Base-by-base conservation (phyloP, 1,140 invertebrate genomes). In the Aphaenogaster rudis region DNA sequence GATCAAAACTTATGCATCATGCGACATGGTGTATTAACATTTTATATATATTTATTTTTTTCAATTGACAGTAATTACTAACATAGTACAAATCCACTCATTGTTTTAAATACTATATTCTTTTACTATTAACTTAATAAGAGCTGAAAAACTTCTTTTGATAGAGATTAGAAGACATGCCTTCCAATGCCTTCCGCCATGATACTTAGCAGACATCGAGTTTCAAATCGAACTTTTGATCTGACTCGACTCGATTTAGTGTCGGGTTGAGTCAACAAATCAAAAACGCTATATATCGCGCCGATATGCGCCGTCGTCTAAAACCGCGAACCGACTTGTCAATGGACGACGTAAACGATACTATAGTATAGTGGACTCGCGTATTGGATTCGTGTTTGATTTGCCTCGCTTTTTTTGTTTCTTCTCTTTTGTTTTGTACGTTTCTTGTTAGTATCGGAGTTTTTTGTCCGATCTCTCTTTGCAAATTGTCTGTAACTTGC, bases 301-400 rank as follows among this genome's bases (percentile, higher is more conserved):
- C 33, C 54, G 54, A 84, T 84, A 82, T 82, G 28, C 15, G 48
- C 42, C 39, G 54, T 39, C 52, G 69, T 76, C n/a, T 84, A 63
- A 84, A 74, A 84, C 54, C 42, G 33, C 28, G 69, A 61, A 42
- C 28, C 54, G n/a, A 84, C 17, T 84, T 63, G 54, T 84, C 80
- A 84, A 84, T 76, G 80, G n/a, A 6, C 67, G 52, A 76, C 54
- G 21, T 74, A 36, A 74, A 61, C 33, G 33, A n/a, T 48, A 36
- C 11, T 15, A n/a, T 15, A 76, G 42, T 50, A 28, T 76, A 76
- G 54, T 36, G 8, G 63, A 61, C 21, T 9, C 69, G n/a, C n/a
- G 4, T 61, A 48, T 74, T 59, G 28, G 42, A 82, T 61, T 84
- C 17, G 42, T 63, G 33, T 17, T 67, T 15, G 54, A 63, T 84